These are phyloP conservation scores for Pogonophryne albipinna DNA, from an alignment of 2,797 vertebrate species.

Conservation along the genomic window DNA sequence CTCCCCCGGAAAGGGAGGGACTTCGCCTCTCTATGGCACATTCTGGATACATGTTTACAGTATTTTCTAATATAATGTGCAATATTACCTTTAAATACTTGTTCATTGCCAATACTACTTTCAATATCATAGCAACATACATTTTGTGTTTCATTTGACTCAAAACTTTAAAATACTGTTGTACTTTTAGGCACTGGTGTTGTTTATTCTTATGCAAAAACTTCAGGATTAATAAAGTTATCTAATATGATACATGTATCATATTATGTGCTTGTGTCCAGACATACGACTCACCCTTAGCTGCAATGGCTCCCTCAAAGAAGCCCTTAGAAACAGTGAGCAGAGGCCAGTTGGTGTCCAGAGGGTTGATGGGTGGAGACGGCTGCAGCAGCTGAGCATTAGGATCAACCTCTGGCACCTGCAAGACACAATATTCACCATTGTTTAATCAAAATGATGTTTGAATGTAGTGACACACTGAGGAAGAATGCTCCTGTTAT, in stretches of 20 bases:
- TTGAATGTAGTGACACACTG: too few relatives aligned
- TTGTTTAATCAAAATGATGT: not conserved
- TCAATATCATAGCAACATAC: too few relatives aligned
- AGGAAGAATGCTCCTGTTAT: not conserved
- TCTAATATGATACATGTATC: not conserved
- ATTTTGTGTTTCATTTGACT: too few relatives aligned
- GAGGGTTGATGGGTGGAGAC: conserved; percentile 94
- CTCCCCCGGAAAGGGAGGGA: too few relatives aligned
- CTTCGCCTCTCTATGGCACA: too few relatives aligned
- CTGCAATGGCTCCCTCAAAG: conserved; percentile 94
- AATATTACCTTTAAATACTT: too few relatives aligned
- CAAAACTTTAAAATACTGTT: too few relatives aligned
- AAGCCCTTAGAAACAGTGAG: conserved; percentile 97
- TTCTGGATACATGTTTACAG: too few relatives aligned
- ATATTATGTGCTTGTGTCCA: not conserved
- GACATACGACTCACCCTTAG: conserved; percentile 86
- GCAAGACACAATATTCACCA: conserved; percentile 3
- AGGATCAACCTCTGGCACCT: conserved; percentile 94
- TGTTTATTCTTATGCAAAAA: too few relatives aligned
- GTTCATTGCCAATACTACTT: too few relatives aligned
- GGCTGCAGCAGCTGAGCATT: conserved; percentile 94
- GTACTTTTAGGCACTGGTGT: not conserved
- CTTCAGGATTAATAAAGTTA: too few relatives aligned
- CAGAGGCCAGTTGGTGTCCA: conserved; percentile 98
- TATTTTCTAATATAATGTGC: too few relatives aligned